Conservation (phyloP, 2,113 vertebrate species). For the Antigone vipio region DNA sequence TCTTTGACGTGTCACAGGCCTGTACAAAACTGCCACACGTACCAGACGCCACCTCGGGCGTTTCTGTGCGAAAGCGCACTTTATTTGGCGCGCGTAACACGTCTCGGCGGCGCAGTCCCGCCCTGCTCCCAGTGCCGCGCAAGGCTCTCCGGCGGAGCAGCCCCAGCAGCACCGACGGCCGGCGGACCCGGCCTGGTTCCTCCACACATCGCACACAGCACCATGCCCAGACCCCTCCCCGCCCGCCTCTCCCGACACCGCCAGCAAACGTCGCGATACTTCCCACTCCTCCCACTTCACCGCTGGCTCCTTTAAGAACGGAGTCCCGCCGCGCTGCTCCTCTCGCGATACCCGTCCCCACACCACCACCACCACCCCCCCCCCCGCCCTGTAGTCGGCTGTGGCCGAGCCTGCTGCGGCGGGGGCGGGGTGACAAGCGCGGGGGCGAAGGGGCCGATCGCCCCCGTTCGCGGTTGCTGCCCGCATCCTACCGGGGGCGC, state of each 20-base stretch:
- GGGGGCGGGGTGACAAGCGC: background rate
- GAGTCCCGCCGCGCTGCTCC: accelerated
- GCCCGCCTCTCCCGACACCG: too few relatives aligned
- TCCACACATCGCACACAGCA: background rate
- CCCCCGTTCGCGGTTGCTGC: too few relatives aligned
- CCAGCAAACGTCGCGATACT: background rate
- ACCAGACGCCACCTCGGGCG: accelerated
- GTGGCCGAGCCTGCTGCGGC: background rate
- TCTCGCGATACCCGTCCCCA: background rate
- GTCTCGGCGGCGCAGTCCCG: accelerated
- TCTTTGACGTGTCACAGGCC: accelerated
- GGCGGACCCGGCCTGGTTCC: too few relatives aligned
- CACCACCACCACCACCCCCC: too few relatives aligned
- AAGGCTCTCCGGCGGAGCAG: too few relatives aligned
- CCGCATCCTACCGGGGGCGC: too few relatives aligned
- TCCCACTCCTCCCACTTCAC: accelerated
- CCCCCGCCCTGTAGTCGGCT: accelerated
- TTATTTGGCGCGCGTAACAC: accelerated
- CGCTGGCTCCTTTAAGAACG: accelerated
- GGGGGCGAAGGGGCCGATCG: too few relatives aligned
- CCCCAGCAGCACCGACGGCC: too few relatives aligned
- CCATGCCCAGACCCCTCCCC: too few relatives aligned
- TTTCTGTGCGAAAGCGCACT: accelerated
- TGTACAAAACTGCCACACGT: accelerated
- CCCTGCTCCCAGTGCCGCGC: too few relatives aligned